Conservation (phyloP, 2,113 vertebrate species). For the Echinops telfairi region DNA sequence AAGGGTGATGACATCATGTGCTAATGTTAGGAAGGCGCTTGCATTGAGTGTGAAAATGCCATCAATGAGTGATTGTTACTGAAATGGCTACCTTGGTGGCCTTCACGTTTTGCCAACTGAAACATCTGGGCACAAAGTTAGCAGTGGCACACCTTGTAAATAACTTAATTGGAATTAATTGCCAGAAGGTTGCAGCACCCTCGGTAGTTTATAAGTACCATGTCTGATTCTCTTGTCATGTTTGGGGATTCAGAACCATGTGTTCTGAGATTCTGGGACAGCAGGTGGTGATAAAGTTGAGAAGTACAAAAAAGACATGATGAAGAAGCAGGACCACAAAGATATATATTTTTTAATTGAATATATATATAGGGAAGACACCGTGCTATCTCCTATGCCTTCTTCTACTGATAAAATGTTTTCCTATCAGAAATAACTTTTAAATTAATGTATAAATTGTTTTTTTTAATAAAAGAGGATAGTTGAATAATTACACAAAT, state of each 20-base stretch:
- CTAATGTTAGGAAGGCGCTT: constrained; percentile 55
- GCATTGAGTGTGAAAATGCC: constrained; percentile 63
- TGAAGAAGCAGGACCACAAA: neutral
- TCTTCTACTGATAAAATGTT: neutral
- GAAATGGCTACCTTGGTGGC: constrained; percentile 71
- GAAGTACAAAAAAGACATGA: constrained; percentile 2
- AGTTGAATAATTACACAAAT: neutral
- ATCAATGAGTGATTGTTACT: constrained; percentile 74
- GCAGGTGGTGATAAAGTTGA: constrained; percentile 7
- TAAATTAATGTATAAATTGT: constrained; percentile 16
- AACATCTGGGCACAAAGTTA: constrained; percentile 78
- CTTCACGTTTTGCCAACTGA: constrained; percentile 73
- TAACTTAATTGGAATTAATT: constrained; percentile 81
- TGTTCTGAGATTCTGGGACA: constrained; percentile 29
- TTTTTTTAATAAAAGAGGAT: neutral
- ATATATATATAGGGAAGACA: constrained; percentile 4
- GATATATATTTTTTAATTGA: neutral
- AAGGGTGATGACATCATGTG: constrained; percentile 67
- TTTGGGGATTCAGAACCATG: constrained; percentile 49
- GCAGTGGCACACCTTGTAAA: constrained; percentile 74
- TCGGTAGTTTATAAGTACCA: constrained; percentile 23
- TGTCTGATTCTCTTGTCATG: constrained; percentile 31
- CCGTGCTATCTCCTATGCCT: neutral
- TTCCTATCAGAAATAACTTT: constrained; percentile 36
- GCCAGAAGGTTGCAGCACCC: constrained; percentile 65